phyloP scores from a whole-genome alignment of 2,113 vertebrate species.

The Hemibagrus wyckioides region DNA sequence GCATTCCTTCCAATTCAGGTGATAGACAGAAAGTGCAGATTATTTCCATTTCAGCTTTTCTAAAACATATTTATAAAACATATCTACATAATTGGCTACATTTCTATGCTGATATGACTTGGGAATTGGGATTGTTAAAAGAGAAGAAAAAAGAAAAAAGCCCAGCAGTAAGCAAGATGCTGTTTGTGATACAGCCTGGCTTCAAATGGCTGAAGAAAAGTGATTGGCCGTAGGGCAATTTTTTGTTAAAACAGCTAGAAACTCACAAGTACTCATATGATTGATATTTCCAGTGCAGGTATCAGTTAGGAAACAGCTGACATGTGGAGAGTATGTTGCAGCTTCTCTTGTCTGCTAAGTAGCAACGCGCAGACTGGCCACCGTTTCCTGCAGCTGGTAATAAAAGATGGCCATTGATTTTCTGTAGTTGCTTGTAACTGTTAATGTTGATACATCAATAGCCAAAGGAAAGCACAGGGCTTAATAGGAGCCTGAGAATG shows the following conservation, averaged over 20 bases:
- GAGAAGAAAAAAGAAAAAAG: neutral
- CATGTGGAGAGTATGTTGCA: conserved; percentile 54
- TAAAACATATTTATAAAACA: neutral
- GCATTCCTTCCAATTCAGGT: conserved; percentile 52
- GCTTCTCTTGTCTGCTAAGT: conserved; percentile 71
- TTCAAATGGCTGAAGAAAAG: conserved; percentile 33
- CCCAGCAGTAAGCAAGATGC: conserved; percentile 18
- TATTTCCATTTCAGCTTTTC: conserved; percentile 39
- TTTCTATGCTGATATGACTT: neutral
- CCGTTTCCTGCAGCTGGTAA: conserved; percentile 81
- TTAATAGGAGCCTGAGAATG: conserved; percentile 89
- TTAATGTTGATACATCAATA: conserved; percentile 99
- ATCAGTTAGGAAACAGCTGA: conserved; percentile 74
- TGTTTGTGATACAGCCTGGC: conserved; percentile 38
- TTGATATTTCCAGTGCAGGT: conserved; percentile 70
- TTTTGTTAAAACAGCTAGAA: conserved; percentile 33
- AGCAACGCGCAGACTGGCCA: conserved; percentile 66
- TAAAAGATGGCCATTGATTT: conserved; percentile 98
- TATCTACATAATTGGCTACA: conserved; percentile 3
- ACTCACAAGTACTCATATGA: conserved; percentile 48
- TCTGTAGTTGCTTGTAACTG: conserved; percentile 98
- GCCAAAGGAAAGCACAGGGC: conserved; percentile 91
- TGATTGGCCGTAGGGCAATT: conserved; percentile 31
- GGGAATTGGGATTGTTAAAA: neutral
- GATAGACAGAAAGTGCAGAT: conserved; percentile 39